Evolutionary conservation across 2,888 invertebrate genomes (phyloP).

Genomic region (Lepidonotus clava): DNA sequence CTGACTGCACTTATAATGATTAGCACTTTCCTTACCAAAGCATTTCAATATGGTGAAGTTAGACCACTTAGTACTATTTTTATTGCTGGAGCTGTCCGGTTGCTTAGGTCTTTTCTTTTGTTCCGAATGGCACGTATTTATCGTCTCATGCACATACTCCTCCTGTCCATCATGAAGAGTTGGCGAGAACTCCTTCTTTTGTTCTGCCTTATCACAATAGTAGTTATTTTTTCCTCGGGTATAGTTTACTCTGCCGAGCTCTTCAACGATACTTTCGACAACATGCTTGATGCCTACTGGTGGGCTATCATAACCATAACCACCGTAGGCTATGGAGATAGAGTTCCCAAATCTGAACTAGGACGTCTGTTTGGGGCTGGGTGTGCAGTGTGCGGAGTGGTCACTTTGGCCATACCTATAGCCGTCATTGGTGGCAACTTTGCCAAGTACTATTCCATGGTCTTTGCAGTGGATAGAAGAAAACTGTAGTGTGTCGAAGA

Average conservation of each 20-base stretch:
- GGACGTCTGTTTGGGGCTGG: neutral
- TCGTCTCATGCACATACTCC: neutral
- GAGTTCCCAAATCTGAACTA: neutral
- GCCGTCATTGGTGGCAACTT: slow-evolving; percentile 17
- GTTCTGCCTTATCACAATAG: neutral
- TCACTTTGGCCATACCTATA: neutral
- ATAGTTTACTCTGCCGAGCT: neutral
- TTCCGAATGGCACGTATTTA: neutral
- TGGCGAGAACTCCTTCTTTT: neutral
- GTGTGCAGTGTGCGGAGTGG: neutral
- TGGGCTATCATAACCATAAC: slow-evolving; percentile 27
- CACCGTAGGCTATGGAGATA: slow-evolving; percentile 10
- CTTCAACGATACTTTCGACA: neutral
- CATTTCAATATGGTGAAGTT: too few species aligned
- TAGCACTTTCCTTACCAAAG: too few species aligned
- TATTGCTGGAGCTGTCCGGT: too few species aligned
- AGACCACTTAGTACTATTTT: too few species aligned
- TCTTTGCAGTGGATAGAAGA: neutral
- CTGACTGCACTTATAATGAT: neutral
- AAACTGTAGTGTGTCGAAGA: too few species aligned
- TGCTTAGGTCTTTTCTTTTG: neutral
- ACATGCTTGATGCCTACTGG: slow-evolving; percentile 18
- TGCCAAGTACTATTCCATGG: neutral
- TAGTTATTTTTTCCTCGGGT: neutral
- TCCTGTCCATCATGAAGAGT: neutral